Base-by-base conservation (phyloP, 2,888 invertebrate genomes). In the Caenorhabditis wallacei region DNA sequence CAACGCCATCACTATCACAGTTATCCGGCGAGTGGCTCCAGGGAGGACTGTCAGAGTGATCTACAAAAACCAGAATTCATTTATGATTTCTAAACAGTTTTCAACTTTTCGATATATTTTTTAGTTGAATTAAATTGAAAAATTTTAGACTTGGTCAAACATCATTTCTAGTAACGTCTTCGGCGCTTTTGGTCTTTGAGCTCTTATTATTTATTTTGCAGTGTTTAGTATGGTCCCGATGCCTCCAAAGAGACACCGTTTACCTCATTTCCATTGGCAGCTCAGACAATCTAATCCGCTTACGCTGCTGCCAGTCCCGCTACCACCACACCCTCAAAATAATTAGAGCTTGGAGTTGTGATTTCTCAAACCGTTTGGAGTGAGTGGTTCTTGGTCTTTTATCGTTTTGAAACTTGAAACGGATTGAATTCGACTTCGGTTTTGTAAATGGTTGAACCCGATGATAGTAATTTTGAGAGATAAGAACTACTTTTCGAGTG, bases 1-100 rank as follows among this genome's bases (percentile, higher is more conserved):
- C 30, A 87, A 75, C 2, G 89, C 88, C 85, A 89, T 88, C 51
- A 88, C 86, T 24, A 84, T 75, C 10, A 88, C 85, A 16, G 75
- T 74, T 16, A 89, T 59, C n/a, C 61, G 40, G 16, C 83, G 70
- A 20, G 54, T 66, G 10, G 63, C 48, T n/a, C 68, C 80, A 1
- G 88, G 88, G 4, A 87, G 70, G 2, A 88, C 70, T 0, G 80
- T 84, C 30, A 88, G 18, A 13, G 85, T 74, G 7, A 82, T 64
- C 87, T 87, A 69, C 40, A 84, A 82, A 24, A 13, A n/a, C 7
- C 11, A 24, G 8, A 30, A 30, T 46, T 3, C n/a, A n/a, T n/a
- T n/a, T n/a, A n/a, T n/a, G n/a, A n/a, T n/a, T n/a, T n/a, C n/a
- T n/a, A n/a, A n/a, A 40, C 40, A 40, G 5, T 40, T 30, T 30